Evolutionary conservation across 2,888 invertebrate species (phyloP).

Genomic region (Autographa pulchrina): DNA sequence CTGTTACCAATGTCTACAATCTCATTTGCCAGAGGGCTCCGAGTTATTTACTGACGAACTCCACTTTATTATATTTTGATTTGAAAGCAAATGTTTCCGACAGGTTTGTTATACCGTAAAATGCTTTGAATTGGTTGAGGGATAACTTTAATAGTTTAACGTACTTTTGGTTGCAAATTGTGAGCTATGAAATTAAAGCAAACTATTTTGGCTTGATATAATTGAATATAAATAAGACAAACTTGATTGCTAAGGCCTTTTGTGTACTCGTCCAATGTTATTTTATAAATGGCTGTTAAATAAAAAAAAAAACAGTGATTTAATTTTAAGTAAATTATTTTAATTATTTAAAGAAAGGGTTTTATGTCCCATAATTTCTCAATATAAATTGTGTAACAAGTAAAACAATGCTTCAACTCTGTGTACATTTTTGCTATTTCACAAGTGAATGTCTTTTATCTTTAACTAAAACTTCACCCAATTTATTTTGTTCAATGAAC

Average conservation of each 20-base stretch:
- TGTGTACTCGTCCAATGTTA: too few species aligned
- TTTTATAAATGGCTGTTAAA: too few species aligned
- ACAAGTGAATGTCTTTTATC: constrained; percentile 67
- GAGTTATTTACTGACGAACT: constrained; percentile 66
- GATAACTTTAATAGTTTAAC: constrained; percentile 2
- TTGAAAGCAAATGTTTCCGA: constrained; percentile 75
- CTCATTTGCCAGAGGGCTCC: constrained; percentile 71
- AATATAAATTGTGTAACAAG: not conserved
- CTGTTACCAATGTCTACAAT: constrained; percentile 67
- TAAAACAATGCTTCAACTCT: constrained; percentile 20
- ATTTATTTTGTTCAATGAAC: constrained; percentile 75
- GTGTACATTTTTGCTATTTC: constrained; percentile 52
- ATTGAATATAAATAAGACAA: not conserved
- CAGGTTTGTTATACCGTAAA: constrained; percentile 66
- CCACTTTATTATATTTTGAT: constrained; percentile 74
- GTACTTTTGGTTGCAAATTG: not conserved
- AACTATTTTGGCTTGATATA: not conserved
- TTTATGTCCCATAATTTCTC: not conserved
- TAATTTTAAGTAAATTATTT: too few species aligned
- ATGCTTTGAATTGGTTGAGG: constrained; percentile 25
- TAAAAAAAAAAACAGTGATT: too few species aligned
- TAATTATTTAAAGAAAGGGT: too few species aligned
- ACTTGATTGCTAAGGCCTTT: too few species aligned
- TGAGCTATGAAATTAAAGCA: not conserved
- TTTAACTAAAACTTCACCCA: constrained; percentile 64